phyloP scores from a whole-genome alignment of 2,113 vertebrate species.

The Phyllopteryx taeniolatus region DNA sequence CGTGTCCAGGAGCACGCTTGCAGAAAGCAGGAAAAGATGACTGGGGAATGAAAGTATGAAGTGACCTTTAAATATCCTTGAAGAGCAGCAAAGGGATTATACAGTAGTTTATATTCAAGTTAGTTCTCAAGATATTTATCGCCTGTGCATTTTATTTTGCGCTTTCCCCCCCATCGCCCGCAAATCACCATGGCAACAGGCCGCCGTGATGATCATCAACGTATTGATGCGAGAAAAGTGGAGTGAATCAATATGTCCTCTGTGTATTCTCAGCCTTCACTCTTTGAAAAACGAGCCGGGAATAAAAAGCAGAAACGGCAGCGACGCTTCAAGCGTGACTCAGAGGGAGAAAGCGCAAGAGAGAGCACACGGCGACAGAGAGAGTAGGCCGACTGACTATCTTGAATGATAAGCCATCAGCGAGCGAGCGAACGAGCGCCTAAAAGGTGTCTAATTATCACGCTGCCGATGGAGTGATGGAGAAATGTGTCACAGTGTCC shows the following conservation, averaged over 20 bases:
- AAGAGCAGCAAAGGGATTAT: neutral
- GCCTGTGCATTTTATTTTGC: conserved; percentile 18
- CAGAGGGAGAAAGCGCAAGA: conserved; percentile 21
- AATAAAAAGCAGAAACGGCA: conserved; percentile 14
- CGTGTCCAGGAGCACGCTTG: neutral
- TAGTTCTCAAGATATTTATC: neutral
- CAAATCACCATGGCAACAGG: conserved; percentile 49
- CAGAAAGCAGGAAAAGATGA: conserved; percentile 1
- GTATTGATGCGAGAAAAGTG: conserved; percentile 31
- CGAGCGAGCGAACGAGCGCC: neutral
- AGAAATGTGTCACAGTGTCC: conserved; percentile 59
- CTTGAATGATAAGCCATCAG: conserved; percentile 57
- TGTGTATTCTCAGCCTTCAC: conserved; percentile 32
- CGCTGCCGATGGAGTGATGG: conserved; percentile 46
- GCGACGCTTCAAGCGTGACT: conserved; percentile 41
- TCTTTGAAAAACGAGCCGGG: conserved; percentile 30
- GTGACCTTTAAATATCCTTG: conserved; percentile 64
- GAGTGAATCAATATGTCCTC: conserved; percentile 43
- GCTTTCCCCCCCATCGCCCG: conserved; percentile 3
- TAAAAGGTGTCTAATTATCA: conserved; percentile 58
- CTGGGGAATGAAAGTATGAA: neutral
- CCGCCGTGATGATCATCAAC: conserved; percentile 28
- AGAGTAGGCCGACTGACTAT: conserved; percentile 39
- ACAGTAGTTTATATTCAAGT: neutral
- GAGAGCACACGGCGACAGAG: neutral